These are phyloP conservation scores for Numenius arquata DNA, from an alignment of 2,113 vertebrate species.

Conservation along the genomic window DNA sequence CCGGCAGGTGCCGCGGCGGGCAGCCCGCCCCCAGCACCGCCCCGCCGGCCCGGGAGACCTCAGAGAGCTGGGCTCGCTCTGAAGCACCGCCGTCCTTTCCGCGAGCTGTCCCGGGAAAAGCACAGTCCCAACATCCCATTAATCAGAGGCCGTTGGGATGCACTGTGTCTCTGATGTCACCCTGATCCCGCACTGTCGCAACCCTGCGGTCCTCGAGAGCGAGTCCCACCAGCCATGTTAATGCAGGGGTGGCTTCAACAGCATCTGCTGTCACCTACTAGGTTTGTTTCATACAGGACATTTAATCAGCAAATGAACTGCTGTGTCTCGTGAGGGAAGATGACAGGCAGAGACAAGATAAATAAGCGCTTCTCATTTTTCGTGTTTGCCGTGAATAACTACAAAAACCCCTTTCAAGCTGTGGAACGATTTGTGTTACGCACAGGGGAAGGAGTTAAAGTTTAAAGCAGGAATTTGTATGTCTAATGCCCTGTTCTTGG, in stretches of 20 bases:
- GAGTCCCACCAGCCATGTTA: background rate
- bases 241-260: background rate
- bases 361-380: background rate
- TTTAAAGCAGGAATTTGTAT: background rate
- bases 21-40: background rate
- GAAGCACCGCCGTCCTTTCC: background rate
- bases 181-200: accelerated
- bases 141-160: background rate
- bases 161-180: accelerated
- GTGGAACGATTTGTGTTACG: background rate
- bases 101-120: too few species aligned
- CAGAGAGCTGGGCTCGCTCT: background rate
- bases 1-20: background rate
- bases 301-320: background rate
- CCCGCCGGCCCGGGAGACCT: background rate
- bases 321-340: background rate
- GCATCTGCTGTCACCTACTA: background rate
- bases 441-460: background rate
- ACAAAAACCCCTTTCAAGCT: background rate
- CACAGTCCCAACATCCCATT: background rate
- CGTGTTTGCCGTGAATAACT: background rate
- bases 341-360: background rate
- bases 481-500: background rate
- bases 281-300: background rate
- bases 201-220: background rate